Evolutionary conservation across 2,797 vertebrate genomes (phyloP).

Genomic region (Sus cebifrons): DNA sequence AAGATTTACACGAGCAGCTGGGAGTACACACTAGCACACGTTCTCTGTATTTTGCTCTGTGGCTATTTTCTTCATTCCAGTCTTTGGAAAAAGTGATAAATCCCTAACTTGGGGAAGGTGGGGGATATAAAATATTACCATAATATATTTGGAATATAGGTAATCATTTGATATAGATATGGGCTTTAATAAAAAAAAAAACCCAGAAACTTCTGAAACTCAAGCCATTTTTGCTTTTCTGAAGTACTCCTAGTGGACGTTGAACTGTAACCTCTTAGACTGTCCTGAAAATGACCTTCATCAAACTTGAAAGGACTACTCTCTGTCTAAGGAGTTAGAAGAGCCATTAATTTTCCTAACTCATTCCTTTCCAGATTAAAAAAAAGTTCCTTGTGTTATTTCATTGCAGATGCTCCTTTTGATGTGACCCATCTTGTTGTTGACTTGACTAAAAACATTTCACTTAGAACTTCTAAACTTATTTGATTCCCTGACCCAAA

Average conservation of each 20-base stretch:
- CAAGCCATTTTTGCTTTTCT: slow-evolving; percentile 42
- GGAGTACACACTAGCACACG: not conserved
- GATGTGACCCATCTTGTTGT: slow-evolving; percentile 45
- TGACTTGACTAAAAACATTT: slow-evolving; percentile 44
- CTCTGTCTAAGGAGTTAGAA: slow-evolving; percentile 73
- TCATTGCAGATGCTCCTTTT: slow-evolving; percentile 49
- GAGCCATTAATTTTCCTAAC: slow-evolving; percentile 68
- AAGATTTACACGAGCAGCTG: slow-evolving; percentile 54
- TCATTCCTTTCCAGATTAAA: slow-evolving; percentile 71
- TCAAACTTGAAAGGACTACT: slow-evolving; percentile 63
- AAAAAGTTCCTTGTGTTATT: slow-evolving; percentile 40
- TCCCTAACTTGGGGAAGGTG: not conserved
- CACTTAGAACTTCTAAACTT: slow-evolving; percentile 65
- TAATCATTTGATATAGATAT: not conserved
- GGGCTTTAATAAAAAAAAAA: not conserved
- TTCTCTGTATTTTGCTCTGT: not conserved
- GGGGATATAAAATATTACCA: not conserved
- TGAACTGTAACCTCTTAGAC: slow-evolving; percentile 66
- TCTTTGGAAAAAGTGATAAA: not conserved
- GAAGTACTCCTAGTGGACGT: slow-evolving; percentile 63
- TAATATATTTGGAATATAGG: not conserved
- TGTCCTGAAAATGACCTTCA: slow-evolving; percentile 78
- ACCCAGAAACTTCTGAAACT: not conserved
- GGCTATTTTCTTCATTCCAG: not conserved
- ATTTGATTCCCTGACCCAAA: slow-evolving; percentile 50